These are phyloP conservation scores for Scolopax bukidnonensis DNA, from an alignment of 2,797 vertebrate genomes.

Conservation along the genomic window DNA sequence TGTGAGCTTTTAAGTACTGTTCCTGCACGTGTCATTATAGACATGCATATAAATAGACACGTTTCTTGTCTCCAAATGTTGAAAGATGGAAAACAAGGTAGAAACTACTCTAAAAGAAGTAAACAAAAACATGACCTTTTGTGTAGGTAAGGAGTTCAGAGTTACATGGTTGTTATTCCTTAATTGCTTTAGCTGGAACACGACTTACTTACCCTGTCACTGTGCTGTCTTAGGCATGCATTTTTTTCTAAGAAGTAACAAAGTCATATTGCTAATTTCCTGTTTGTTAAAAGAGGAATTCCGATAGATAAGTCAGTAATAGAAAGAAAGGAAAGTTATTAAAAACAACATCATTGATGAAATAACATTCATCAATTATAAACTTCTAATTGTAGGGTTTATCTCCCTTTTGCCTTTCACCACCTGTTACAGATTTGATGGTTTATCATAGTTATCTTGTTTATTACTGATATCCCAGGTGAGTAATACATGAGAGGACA, in stretches of 20 bases:
- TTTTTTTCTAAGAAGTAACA: background rate
- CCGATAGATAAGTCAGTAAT: background rate
- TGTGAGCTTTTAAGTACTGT: background rate
- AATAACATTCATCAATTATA: slow-evolving; percentile 40
- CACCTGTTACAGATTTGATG: slow-evolving; percentile 74
- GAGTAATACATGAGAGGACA: slow-evolving; percentile 58
- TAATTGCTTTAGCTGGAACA: slow-evolving; percentile 29
- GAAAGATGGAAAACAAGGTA: background rate
- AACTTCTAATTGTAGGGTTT: slow-evolving; percentile 44
- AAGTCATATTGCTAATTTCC: background rate
- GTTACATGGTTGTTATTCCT: background rate
- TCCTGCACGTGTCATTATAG: background rate
- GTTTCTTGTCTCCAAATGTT: background rate
- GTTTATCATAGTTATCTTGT: slow-evolving; percentile 59
- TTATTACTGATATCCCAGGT: slow-evolving; percentile 59
- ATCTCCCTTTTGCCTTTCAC: slow-evolving; percentile 71
- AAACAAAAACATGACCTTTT: slow-evolving; percentile 5
- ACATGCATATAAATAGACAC: background rate
- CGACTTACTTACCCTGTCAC: background rate
- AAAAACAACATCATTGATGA: slow-evolving; percentile 17
- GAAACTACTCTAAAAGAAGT: background rate
- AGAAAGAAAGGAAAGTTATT: background rate
- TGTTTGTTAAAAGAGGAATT: slow-evolving; percentile 10
- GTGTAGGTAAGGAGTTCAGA: slow-evolving; percentile 16
- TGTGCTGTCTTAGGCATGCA: background rate